Conservation (phyloP, 2,113 vertebrate species). For the Calyptomena viridis region DNA sequence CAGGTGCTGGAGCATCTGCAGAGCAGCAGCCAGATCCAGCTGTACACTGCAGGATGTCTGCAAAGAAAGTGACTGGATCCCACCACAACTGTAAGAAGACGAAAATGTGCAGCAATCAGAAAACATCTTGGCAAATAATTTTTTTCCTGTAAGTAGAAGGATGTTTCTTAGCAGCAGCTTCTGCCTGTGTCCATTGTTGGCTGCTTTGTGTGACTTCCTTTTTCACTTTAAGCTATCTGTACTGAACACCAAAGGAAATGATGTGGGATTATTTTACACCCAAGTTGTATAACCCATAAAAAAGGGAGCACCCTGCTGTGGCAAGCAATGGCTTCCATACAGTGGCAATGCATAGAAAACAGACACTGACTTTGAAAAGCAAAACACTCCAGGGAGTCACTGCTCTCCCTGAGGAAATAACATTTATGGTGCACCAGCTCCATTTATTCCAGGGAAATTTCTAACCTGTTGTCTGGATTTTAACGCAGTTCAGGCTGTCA, state of each 20-base stretch:
- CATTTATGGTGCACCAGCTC: neutral
- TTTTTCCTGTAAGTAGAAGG: neutral
- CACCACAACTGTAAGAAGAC: neutral
- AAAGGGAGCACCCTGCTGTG: slow-evolving; percentile 57
- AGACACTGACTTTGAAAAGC: slow-evolving; percentile 41
- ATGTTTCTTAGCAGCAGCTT: neutral
- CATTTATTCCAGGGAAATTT: slow-evolving; percentile 3
- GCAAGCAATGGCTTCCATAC: slow-evolving; percentile 55
- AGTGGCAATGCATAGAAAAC: slow-evolving; percentile 53
- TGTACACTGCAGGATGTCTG: neutral
- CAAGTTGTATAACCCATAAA: slow-evolving; percentile 44
- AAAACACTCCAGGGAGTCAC: slow-evolving; percentile 42
- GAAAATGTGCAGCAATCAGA: neutral
- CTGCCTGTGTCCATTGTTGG: neutral
- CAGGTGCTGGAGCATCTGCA: neutral
- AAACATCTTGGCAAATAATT: neutral
- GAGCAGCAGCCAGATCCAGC: neutral
- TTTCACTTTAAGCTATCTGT: slow-evolving; percentile 48
- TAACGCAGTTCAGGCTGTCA: slow-evolving; percentile 28
- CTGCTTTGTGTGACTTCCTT: slow-evolving; percentile 44
- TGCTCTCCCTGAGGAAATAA: neutral
- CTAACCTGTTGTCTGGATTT: slow-evolving; percentile 49
- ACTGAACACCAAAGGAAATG: slow-evolving; percentile 21
- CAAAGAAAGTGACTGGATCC: neutral
- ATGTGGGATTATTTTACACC: slow-evolving; percentile 63